Base-by-base conservation (phyloP, 2,888 invertebrate genomes). In the Poecilobothrus nobilitatus region DNA sequence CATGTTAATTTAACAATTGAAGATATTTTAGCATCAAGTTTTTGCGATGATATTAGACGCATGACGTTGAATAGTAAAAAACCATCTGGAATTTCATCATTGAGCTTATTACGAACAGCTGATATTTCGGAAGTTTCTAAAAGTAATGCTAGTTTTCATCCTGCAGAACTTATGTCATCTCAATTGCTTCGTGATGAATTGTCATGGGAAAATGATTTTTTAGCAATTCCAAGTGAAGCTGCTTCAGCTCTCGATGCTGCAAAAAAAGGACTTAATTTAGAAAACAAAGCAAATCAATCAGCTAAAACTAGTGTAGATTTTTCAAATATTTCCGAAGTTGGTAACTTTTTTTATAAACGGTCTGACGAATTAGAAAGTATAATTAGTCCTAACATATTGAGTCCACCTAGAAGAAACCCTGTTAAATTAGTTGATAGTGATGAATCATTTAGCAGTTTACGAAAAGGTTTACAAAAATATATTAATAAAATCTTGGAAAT, bases 21-120 rank as follows among this genome's bases (percentile, higher is more conserved):
- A 41, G 79, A 81, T n/a, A 81, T 82, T 64, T 73, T 82, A 1
- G 77, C 77, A n/a, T 75, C 76, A 8, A 81, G 81, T 12, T 76
- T 75, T 70, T 78, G 78, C 2, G 77, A 77, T 15, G 78, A 78
- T 72, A 78, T 80, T 0, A 76, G 80, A 20, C 53, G 53, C 15
- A 53, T 53, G 15, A 53, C 53, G 2, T 53, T 53, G 15, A 18
- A n/a, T 53, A n/a, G 15, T 2, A 12, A 53, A 18, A n/a, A 53
- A 18, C 1, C 9, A 15, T 53, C n/a, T 12, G n/a, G 15, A 53
- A 18, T 0, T 10, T 37, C 65, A n/a, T 65, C 65, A 20, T 18
- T 63, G 10, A 66, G 44, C 10, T 78, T 78, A 41, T 71, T 80
- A 2, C 76, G 77, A 20, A 81, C 80, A 0, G 80, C 79, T 0